Evolutionary conservation across 2,113 vertebrate genomes (phyloP).

Genomic region (Raja brachyura): DNA sequence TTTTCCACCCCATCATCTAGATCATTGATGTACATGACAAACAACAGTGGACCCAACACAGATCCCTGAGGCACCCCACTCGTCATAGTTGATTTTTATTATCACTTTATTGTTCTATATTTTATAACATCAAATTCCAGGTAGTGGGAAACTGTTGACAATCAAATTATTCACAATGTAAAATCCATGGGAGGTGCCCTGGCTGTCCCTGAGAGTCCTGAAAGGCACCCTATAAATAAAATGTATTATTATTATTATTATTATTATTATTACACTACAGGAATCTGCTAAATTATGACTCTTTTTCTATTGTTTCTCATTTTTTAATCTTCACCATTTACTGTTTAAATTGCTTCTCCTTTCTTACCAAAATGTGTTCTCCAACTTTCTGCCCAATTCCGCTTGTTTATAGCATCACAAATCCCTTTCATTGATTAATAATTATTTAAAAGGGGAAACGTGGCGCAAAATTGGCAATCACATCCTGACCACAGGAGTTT

Average conservation of each 20-base stretch:
- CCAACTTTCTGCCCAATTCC: too few species aligned
- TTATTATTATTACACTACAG: background rate
- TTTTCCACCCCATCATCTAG: too few species aligned
- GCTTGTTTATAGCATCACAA: background rate
- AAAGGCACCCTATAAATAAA: too few species aligned
- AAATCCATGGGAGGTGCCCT: background rate
- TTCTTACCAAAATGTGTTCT: background rate
- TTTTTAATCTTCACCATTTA: background rate
- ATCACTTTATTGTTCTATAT: too few species aligned
- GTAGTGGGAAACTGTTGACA: background rate
- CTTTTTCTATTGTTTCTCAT: background rate
- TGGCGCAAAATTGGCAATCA: background rate
- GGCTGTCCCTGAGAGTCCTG: background rate
- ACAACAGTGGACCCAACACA: too few species aligned
- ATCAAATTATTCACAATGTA: background rate
- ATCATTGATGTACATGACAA: too few species aligned
- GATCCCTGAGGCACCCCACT: too few species aligned
- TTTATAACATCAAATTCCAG: background rate
- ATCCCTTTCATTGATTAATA: background rate
- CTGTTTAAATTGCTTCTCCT: background rate
- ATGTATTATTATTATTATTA: too few species aligned
- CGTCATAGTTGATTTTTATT: too few species aligned
- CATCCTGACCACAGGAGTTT: background rate
- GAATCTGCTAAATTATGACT: background rate
- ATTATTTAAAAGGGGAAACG: background rate